Evolutionary conservation across 2,113 vertebrate species (phyloP).

Genomic region (Pedetes capensis): DNA sequence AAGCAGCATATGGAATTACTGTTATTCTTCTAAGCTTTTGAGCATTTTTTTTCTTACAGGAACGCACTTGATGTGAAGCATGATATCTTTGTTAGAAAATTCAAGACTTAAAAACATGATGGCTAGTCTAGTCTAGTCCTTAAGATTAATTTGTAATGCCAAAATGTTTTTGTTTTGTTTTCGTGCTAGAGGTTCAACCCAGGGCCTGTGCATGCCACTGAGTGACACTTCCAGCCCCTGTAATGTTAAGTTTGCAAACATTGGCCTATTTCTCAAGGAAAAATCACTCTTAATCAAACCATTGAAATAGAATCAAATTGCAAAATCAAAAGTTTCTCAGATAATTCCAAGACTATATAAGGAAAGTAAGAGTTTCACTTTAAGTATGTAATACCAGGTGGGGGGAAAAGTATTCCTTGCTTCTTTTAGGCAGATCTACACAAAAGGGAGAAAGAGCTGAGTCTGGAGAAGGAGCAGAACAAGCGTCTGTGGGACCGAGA

Average conservation of each 20-base stretch:
- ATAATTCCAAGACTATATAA: neutral
- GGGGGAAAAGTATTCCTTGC: neutral
- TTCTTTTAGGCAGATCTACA: conserved; percentile 74
- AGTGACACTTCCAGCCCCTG: neutral
- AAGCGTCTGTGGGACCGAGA: conserved; percentile 77
- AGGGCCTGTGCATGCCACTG: neutral
- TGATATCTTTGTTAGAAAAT: conserved; percentile 29
- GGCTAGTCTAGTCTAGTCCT: neutral
- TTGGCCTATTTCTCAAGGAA: neutral
- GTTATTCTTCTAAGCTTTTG: neutral
- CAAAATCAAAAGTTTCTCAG: neutral
- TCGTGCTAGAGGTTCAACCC: neutral
- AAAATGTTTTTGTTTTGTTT: neutral
- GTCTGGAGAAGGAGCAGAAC: conserved; percentile 80
- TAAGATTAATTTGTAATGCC: neutral
- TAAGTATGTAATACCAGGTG: neutral
- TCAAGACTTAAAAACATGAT: neutral
- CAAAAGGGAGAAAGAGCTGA: conserved; percentile 78
- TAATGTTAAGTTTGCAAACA: neutral
- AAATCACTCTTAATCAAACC: neutral
- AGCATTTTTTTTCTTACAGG: neutral
- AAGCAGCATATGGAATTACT: neutral
- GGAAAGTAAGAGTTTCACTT: neutral
- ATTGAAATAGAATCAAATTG: neutral
- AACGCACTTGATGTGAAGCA: neutral